Base-by-base conservation (phyloP, 1,140 invertebrate genomes). In the Drosophila nasuta region DNA sequence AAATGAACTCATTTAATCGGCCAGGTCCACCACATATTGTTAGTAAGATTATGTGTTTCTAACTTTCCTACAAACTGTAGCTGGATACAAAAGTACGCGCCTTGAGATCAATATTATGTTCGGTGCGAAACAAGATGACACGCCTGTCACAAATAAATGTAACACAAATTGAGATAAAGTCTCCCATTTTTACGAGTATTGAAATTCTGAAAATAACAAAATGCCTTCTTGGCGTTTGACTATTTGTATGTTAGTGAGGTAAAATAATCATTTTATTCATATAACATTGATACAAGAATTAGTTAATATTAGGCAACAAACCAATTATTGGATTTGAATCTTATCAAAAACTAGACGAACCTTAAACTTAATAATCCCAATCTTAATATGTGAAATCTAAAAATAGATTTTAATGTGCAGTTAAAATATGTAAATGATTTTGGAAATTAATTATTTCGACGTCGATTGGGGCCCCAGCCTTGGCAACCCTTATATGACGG, bases 31-130 rank as follows among this genome's bases (percentile, higher is more conserved):
- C 6, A 1, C 3, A 20, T 11, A 48, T 41, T 17, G 17, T 17
- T 10, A 20, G 1, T 41, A 10, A 11, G 11, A 5, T 20, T 2
- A n/a, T 17, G 15, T 17, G 8, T 7, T 0, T 52, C 35, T 13
- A 49, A 20, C 51, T 41, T 13, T 1, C 3, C 6, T 46, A 45
- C n/a, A 45, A 58, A 56, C 79, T 91, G 38, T 91, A 96, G 94
- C 95, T 99, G 87, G 98, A 99, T 92, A 97, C 98, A 91, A 98
- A 99, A 94, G 95, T 98, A 3, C 94, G 98, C 78, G 95, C 96
- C 1, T 93, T 99, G 46, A 91, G 92, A 4, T 95, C 97, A 6
- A 98, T 97, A 2, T 97, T 97, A 1, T 98, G 97, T 96, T 97
- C 97, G 0, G 96, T 98, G 1, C 93, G 98, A 48, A 98, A 99